Percentiles rank a stretch among this genome's conserved stretches.
phyloP scores from a whole-genome alignment of 2,797 vertebrate species.

The Vespertilio murinus region DNA sequence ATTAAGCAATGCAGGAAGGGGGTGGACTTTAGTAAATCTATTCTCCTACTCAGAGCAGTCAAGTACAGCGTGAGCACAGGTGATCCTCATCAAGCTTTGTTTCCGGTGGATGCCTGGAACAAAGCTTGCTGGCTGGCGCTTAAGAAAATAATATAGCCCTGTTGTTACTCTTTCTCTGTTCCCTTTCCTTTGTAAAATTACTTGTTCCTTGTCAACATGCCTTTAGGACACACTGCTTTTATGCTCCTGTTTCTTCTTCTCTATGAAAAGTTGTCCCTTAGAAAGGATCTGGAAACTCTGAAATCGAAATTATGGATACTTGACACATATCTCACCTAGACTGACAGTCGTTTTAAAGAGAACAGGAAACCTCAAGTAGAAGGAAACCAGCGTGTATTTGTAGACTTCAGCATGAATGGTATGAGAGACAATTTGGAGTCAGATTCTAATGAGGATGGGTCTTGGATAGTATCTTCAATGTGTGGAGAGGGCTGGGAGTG shows the following conservation, averaged over 20 bases:
- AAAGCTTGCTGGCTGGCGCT: neutral
- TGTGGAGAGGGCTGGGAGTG: neutral
- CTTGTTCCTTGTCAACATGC: neutral
- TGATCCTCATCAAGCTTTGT: neutral
- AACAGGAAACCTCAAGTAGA: neutral
- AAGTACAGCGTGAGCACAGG: neutral
- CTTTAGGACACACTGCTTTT: neutral
- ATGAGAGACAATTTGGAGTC: neutral
- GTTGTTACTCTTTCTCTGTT: neutral
- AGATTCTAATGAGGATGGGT: neutral
- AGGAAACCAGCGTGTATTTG: neutral
- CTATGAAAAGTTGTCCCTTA: neutral
- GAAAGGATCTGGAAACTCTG: neutral
- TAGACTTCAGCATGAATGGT: no score
- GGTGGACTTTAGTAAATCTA: neutral
- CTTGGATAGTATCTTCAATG: neutral
- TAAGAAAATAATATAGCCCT: neutral
- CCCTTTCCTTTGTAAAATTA: constrained; percentile 4
- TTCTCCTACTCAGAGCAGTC: neutral
- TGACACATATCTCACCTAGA: neutral
- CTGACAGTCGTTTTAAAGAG: neutral
- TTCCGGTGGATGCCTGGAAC: neutral
- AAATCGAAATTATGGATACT: neutral
- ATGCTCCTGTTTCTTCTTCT: neutral
- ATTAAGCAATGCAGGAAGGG: constrained; percentile 8